A percentile compares a stretch with the other conserved stretches of the same genome.
Evolutionary conservation across 2,888 invertebrate genomes (phyloP).

Genomic region (Norana najaformis): DNA sequence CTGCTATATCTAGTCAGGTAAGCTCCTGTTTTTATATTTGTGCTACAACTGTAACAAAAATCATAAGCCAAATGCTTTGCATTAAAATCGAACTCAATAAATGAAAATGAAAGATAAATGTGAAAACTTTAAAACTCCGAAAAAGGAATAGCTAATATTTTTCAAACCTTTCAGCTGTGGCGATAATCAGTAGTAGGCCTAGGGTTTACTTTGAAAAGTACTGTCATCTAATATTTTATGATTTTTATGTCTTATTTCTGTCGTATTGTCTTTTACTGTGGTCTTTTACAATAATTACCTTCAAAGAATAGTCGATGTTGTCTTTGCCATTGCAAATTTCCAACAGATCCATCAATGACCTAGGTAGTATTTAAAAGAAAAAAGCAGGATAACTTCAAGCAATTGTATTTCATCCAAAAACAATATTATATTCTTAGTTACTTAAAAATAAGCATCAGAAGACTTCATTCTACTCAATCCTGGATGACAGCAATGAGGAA

Average conservation of each 20-base stretch:
- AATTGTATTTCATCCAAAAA: not conserved
- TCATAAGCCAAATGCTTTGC: too few relatives aligned
- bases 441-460: not conserved
- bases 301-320: conserved; percentile 44
- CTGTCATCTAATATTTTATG: not conserved
- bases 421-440: not conserved
- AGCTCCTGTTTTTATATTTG: too few relatives aligned
- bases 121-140: not conserved
- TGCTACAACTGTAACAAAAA: too few relatives aligned
- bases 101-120: not conserved
- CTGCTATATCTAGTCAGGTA: not conserved
- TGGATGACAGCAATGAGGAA: not conserved
- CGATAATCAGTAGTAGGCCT: not conserved
- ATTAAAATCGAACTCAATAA: not conserved
- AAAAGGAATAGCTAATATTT: not conserved
- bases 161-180: not conserved
- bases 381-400: not conserved
- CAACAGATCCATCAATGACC: conserved; percentile 55
- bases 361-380: conserved; percentile 44
- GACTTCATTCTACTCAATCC: not conserved
- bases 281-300: conserved; percentile 36
- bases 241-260: not conserved
- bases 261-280: not conserved
- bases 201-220: not conserved
- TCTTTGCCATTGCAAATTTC: conserved; percentile 45